Conservation (phyloP, 2,888 invertebrate genomes). For the Hermaeophaga mercurialis region DNA sequence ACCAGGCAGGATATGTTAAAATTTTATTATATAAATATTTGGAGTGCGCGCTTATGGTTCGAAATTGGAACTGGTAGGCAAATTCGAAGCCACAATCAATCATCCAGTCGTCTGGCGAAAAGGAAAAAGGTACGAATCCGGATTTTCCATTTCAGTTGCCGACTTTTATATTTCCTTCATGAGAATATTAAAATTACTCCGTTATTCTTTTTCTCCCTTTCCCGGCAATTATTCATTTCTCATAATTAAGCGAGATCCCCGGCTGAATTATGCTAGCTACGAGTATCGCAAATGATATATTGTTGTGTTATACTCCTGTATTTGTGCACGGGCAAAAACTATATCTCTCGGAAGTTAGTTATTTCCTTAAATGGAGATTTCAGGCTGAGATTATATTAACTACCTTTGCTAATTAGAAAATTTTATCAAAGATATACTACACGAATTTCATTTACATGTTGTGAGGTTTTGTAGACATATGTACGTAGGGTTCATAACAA, state of each 20-base stretch:
- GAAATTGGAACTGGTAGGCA: constrained; percentile 4
- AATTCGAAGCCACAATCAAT: constrained; percentile 19
- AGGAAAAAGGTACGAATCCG: constrained; percentile 23
- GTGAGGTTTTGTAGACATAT: too few relatives aligned
- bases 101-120: constrained; percentile 15
- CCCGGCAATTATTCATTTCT: constrained; percentile 45
- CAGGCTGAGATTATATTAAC: constrained; percentile 7
- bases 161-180: constrained; percentile 22
- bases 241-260: constrained; percentile 43
- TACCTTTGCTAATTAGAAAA: too few relatives aligned
- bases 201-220: constrained; percentile 29
- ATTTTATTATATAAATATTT: too few relatives aligned
- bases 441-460: too few relatives aligned
- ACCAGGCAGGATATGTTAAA: too few relatives aligned
- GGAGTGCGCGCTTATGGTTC: background rate
- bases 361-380: constrained; percentile 19
- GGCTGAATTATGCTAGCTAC: constrained; percentile 37
- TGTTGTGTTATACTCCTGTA: constrained; percentile 17
- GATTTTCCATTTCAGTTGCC: constrained; percentile 26
- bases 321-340: constrained; percentile 21
- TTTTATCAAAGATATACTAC: too few relatives aligned
- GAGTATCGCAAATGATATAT: constrained; percentile 23
- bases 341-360: too few relatives aligned
- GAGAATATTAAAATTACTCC: constrained; percentile 20
- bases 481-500: too few relatives aligned